A percentile compares a stretch with the other conserved stretches of the same genome.
Conservation (phyloP, 2,797 vertebrate genomes). For the Euthynnus affinis region DNA sequence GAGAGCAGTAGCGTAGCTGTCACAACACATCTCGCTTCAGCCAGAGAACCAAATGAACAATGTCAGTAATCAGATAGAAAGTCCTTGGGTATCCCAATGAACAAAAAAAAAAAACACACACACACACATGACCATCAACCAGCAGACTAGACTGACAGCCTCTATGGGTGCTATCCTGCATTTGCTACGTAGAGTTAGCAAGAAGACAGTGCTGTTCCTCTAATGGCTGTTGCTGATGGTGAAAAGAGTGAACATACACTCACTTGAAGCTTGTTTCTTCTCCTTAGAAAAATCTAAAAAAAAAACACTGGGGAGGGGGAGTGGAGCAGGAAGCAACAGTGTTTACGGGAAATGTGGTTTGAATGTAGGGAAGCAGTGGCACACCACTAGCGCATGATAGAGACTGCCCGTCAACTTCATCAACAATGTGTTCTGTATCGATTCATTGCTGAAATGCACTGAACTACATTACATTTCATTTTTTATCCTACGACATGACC, state of each 20-base stretch:
- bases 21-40: constrained; percentile 28
- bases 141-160: constrained; percentile 11
- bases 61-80: constrained; percentile 25
- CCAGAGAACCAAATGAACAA: constrained; percentile 33
- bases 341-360: constrained; percentile 16
- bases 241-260: constrained; percentile 1
- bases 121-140: constrained; percentile 33
- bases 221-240: background rate
- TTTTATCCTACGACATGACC: background rate
- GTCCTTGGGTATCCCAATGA: constrained; percentile 4
- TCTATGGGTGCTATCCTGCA: background rate
- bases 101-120: too few relatives aligned
- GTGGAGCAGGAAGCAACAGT: background rate
- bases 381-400: background rate
- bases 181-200: constrained; percentile 23
- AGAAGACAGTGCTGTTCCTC: too few relatives aligned
- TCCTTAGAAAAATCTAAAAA: constrained; percentile 12
- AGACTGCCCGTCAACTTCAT: background rate
- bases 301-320: background rate
- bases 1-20: constrained; percentile 14
- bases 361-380: background rate
- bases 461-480: background rate
- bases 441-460: background rate
- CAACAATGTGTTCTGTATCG: background rate
- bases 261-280: background rate